These are phyloP conservation scores for Cyprinodon variegatus DNA, from an alignment of 2,113 vertebrate genomes.

Conservation along the genomic window DNA sequence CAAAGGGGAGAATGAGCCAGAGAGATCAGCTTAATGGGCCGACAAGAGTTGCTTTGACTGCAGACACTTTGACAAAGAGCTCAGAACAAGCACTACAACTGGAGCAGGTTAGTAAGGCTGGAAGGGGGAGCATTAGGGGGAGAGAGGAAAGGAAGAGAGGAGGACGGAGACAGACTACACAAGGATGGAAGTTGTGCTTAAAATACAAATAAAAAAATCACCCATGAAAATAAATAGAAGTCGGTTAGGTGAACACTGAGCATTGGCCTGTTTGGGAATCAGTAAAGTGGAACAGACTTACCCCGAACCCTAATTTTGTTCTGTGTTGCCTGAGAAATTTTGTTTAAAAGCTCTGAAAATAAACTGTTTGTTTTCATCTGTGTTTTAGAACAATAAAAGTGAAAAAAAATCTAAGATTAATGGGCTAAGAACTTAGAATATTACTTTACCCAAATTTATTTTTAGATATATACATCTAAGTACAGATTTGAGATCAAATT, in stretches of 20 bases:
- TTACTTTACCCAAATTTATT: not conserved
- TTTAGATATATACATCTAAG: too few relatives aligned
- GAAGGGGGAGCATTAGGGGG: not conserved
- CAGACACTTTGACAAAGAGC: slow-evolving; percentile 74
- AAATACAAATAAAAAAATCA: not conserved
- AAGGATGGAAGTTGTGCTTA: not conserved
- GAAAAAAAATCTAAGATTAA: not conserved
- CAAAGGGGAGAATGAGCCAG: slow-evolving; percentile 71
- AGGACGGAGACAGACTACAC: not conserved
- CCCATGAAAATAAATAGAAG: not conserved
- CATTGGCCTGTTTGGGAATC: slow-evolving; percentile 11
- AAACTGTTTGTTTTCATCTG: not conserved
- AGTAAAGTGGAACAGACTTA: not conserved
- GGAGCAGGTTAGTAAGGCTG: slow-evolving; percentile 60
- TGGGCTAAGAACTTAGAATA: too few relatives aligned
- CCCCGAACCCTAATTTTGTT: too few relatives aligned
- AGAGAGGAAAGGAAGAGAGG: slow-evolving; percentile 10
- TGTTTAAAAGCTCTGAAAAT: not conserved
- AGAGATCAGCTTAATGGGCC: slow-evolving; percentile 78
- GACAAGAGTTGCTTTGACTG: slow-evolving; percentile 77
- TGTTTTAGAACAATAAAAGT: not conserved
- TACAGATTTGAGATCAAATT: not conserved
- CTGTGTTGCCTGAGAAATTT: not conserved
- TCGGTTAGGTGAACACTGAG: slow-evolving; percentile 14
- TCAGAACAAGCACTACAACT: slow-evolving; percentile 60